These are phyloP conservation scores for Crenuchus spilurus DNA, from an alignment of 2,797 vertebrate genomes.

Conservation along the genomic window DNA sequence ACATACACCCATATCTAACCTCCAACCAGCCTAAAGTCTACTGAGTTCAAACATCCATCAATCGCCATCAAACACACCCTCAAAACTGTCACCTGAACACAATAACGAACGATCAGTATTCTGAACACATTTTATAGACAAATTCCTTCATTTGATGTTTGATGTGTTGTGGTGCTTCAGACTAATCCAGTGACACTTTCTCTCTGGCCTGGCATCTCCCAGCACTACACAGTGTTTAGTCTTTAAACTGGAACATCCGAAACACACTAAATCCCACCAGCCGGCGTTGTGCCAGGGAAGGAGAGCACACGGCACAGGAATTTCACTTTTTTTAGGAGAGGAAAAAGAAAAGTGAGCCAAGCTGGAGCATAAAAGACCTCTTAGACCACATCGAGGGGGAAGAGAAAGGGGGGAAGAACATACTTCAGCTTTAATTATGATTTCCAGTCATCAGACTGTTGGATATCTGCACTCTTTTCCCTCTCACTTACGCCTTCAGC, in stretches of 20 bases:
- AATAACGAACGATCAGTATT: too few relatives aligned
- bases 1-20: too few relatives aligned
- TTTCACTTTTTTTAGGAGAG: constrained; percentile 5
- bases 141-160: too few relatives aligned
- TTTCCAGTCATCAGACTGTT: constrained; percentile 41
- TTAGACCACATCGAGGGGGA: constrained; percentile 1
- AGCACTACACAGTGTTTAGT: constrained; percentile 31
- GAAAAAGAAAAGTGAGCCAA: constrained; percentile 10
- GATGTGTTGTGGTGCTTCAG: too few relatives aligned
- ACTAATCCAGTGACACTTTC: too few relatives aligned
- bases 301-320: constrained; percentile 16
- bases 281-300: constrained; percentile 21
- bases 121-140: too few relatives aligned
- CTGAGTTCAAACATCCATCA: too few relatives aligned
- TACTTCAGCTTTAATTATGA: constrained; percentile 39
- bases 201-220: constrained; percentile 9
- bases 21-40: too few relatives aligned
- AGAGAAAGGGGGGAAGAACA: constrained; percentile 22
- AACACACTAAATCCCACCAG: constrained; percentile 16
- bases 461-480: constrained; percentile 10
- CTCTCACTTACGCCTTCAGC: constrained; percentile 14
- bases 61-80: too few relatives aligned
- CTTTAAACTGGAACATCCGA: constrained; percentile 26
- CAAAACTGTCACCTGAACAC: too few relatives aligned
- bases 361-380: constrained; percentile 23